Evolutionary conservation across 2,113 vertebrate genomes (phyloP), one percentile per base, ranked within the genome.

Genomic region (Cairina moschata): DNA sequence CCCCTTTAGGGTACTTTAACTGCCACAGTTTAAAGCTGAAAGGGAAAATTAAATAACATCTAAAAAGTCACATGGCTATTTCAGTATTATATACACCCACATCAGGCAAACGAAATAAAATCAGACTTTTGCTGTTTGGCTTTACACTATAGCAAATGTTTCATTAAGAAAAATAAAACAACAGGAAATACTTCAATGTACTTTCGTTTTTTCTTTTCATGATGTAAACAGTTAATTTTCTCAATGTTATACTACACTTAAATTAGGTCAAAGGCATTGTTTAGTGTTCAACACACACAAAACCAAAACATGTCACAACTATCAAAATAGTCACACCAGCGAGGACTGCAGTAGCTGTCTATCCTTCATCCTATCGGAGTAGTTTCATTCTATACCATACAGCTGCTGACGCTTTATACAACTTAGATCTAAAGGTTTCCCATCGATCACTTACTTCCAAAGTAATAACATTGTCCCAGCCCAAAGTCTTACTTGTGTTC

Each of bases 1-100:
- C 54, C 48, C 54, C 69, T 92, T 84, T 60, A 95, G 76, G 85
- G 86, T 71, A 89, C 48, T 82, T 92, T 17, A 78, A 58, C 46
- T 92, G 74, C 46, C 66, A 40, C 25, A 79, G 29, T 88, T 40
- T 79, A 46, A 81, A 89, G 31, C 62, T 86, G 93, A 84, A 83
- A 85, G 25, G 50, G 31, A 78, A 95, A 88, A 89, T 59, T 8
- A 94, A 94, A 72, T 84, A 83, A 83, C 86, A 84, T 58, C 71
- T 84, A 62, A 91, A 86, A 93, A 58, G 81, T 42, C 77, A 92
- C 54, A 78, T 25, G 69, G 60, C 0, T 0, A 42, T 84, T 84
- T 72, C 25, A 69, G 75, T 38, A 75, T 25, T 68, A 50, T 36
- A 83, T 48, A 21, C 0, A 8, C 34, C 48, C 60, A 52, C n/a